These are phyloP conservation scores for Labroides dimidiatus DNA, from an alignment of 2,797 vertebrate genomes.

Conservation along the genomic window DNA sequence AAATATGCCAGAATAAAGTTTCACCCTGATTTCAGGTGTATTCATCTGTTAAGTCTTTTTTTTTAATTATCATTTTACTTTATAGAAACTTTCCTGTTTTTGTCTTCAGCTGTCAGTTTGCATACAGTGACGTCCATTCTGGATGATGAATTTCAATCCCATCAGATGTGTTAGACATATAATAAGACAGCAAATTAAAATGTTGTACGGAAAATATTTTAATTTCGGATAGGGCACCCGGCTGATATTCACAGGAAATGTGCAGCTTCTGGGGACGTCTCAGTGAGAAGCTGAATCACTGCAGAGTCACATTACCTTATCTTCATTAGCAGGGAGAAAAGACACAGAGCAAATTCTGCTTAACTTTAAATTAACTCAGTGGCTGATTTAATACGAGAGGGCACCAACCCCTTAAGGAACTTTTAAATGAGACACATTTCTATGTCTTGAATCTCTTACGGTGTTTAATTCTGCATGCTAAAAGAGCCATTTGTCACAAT, in stretches of 20 bases:
- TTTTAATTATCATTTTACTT: background rate
- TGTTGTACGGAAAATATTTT: constrained; percentile 18
- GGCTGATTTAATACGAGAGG: constrained; percentile 45
- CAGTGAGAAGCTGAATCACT: constrained; percentile 24
- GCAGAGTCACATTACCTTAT: constrained; percentile 13
- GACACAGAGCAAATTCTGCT: constrained; percentile 23
- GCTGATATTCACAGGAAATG: constrained; percentile 19
- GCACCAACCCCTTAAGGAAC: constrained; percentile 35
- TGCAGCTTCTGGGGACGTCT: constrained; percentile 27
- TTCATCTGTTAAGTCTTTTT: background rate
- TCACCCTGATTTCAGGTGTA: background rate
- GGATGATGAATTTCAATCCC: constrained; percentile 15
- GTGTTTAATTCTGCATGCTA: constrained; percentile 50
- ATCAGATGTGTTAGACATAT: constrained; percentile 12
- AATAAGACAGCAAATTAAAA: constrained; percentile 43
- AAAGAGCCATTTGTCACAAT: constrained; percentile 52
- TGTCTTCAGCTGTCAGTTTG: background rate
- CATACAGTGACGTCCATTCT: background rate
- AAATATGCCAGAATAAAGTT: no score
- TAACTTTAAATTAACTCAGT: constrained; percentile 37
- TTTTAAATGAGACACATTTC: constrained; percentile 46
- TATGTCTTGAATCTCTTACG: constrained; percentile 36
- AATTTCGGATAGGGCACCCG: constrained; percentile 2
- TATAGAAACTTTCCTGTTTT: no score
- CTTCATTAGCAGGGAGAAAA: constrained; percentile 16